A percentile compares a stretch with the other conserved stretches of the same genome.
Conservation (phyloP, 2,113 vertebrate species). For the Mellivora capensis region DNA sequence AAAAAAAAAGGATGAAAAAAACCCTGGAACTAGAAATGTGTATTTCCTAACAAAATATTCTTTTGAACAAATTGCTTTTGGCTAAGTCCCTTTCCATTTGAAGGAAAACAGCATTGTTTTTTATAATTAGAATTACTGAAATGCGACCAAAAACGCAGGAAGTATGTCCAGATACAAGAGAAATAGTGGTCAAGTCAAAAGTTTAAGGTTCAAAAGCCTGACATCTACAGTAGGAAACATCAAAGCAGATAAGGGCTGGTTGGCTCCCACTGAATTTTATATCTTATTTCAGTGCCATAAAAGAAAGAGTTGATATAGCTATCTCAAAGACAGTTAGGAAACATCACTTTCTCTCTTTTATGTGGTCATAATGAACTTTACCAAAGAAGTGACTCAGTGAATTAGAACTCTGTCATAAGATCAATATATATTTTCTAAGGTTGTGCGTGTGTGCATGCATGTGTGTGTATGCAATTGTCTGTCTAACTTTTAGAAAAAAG, state of each 20-base stretch:
- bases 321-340: conserved; percentile 3
- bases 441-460: not conserved
- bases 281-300: conserved; percentile 1
- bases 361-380: not conserved
- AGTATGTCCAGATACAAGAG: not conserved
- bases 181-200: not conserved
- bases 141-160: not conserved
- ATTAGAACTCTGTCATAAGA: conserved; percentile 2
- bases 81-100: not conserved
- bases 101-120: not conserved
- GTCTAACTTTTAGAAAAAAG: not conserved
- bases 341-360: not conserved
- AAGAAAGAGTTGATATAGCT: not conserved
- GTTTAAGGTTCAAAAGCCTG: not conserved
- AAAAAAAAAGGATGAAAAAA: not conserved
- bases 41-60: not conserved
- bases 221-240: not conserved
- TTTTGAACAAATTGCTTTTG: not conserved
- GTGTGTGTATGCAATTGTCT: no score
- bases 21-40: not conserved
- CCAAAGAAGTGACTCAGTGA: not conserved
- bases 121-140: not conserved
- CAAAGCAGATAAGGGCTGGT: not conserved
- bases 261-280: not conserved
- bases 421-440: not conserved